Percentiles rank a stretch among this genome's conserved stretches.
Conservation (phyloP, 2,888 invertebrate species). For the Drosophila anceps region DNA sequence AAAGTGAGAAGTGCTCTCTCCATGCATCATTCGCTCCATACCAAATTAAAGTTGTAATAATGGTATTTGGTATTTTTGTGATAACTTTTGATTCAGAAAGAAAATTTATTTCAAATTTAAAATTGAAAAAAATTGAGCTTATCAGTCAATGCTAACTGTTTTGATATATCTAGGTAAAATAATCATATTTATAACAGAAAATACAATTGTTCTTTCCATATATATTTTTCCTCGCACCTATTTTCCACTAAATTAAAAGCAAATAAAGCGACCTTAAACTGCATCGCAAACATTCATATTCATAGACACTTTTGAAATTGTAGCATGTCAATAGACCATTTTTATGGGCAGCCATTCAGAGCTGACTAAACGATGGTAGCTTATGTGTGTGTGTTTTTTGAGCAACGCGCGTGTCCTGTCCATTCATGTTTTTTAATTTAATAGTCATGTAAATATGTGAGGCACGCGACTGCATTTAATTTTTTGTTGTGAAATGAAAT, state of each 20-base stretch:
- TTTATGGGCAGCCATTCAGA: conserved; percentile 58
- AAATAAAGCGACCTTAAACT: conserved; percentile 2
- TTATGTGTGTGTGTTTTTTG: conserved; percentile 13
- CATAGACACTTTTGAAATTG: conserved; percentile 26
- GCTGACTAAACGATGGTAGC: conserved; percentile 69
- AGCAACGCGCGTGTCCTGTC: conserved; percentile 31
- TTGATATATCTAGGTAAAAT: not conserved
- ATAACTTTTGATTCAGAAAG: too few species aligned
- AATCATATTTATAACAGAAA: not conserved
- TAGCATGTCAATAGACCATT: conserved; percentile 67
- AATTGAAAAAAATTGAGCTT: too few species aligned
- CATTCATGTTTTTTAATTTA: conserved; percentile 80
- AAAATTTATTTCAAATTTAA: not conserved
- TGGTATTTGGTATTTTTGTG: too few species aligned
- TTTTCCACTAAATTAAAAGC: conserved; percentile 5
- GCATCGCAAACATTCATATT: not conserved
- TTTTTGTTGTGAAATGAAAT: conserved; percentile 67
- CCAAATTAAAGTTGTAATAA: too few species aligned
- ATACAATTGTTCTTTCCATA: not conserved
- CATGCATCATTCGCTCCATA: too few species aligned
- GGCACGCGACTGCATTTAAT: conserved; percentile 77
- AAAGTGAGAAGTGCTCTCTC: too few species aligned
- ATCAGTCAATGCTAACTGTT: not conserved
- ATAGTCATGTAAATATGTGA: conserved; percentile 73
- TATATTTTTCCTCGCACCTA: not conserved